Percentiles rank a stretch among this genome's conserved stretches.
phyloP scores from a whole-genome alignment of 2,797 vertebrate genomes.

The Sebastes hubbsi region DNA sequence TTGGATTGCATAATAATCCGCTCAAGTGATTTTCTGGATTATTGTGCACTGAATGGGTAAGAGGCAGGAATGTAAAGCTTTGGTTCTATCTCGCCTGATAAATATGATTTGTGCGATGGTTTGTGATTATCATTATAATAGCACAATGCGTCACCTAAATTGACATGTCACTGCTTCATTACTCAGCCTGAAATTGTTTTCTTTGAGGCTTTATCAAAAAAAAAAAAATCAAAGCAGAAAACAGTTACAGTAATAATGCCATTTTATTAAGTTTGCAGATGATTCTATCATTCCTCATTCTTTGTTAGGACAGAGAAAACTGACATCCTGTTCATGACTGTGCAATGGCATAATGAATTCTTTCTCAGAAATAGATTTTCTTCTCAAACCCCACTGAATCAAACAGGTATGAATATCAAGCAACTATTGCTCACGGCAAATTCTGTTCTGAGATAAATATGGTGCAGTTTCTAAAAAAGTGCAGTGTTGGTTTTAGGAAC shows the following conservation, averaged over 20 bases:
- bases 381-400: background rate
- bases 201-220: constrained; percentile 9
- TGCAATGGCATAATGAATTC: background rate
- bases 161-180: constrained; percentile 38
- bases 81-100: constrained; percentile 45
- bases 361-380: constrained; percentile 15
- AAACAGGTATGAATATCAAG: background rate
- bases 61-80: constrained; percentile 41
- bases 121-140: constrained; percentile 49
- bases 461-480: background rate
- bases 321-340: constrained; percentile 8
- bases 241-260: background rate
- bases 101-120: constrained; percentile 49
- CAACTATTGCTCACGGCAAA: background rate
- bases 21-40: constrained; percentile 78
- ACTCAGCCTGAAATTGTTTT: constrained; percentile 32
- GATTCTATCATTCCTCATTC: constrained; percentile 13
- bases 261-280: constrained; percentile 28
- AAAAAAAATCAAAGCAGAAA: constrained; percentile 16
- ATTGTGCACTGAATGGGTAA: constrained; percentile 35
- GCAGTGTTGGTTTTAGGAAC: background rate
- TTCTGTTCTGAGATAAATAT: constrained; percentile 10
- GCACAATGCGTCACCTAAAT: constrained; percentile 43
- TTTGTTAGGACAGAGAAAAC: background rate
- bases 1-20: constrained; percentile 77